phyloP scores from a whole-genome alignment of 2,113 vertebrate genomes.

The Ophiodon elongatus region DNA sequence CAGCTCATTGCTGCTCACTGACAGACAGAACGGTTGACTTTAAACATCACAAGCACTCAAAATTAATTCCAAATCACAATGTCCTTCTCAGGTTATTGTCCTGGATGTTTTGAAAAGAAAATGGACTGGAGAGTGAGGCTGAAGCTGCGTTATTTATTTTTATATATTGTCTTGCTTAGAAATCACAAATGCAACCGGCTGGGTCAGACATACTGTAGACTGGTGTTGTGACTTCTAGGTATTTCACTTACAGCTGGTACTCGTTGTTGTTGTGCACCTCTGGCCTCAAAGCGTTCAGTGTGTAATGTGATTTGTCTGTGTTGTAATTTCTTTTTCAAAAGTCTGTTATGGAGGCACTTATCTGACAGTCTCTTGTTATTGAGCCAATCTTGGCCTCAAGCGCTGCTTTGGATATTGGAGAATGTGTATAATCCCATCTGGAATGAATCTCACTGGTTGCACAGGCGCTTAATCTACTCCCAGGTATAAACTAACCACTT shows the following conservation, averaged over 20 bases:
- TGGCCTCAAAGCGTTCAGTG: background rate
- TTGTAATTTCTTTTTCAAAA: background rate
- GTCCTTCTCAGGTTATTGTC: background rate
- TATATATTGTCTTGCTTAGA: background rate
- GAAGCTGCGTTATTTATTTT: background rate
- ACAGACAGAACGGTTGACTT: background rate
- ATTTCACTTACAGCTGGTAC: background rate
- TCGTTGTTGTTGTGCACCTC: background rate
- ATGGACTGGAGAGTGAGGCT: background rate
- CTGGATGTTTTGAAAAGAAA: constrained; percentile 7
- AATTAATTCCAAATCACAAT: background rate
- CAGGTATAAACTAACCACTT: constrained; percentile 23
- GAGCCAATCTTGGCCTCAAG: constrained; percentile 41
- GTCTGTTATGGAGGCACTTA: constrained; percentile 8
- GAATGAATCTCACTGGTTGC: constrained; percentile 31
- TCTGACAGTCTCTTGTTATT: constrained; percentile 7
- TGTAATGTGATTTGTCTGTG: constrained; percentile 16
- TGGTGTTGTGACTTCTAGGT: background rate
- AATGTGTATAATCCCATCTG: constrained; percentile 49
- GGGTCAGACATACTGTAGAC: background rate
- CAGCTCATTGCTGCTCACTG: background rate
- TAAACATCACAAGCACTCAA: background rate
- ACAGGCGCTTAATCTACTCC: background rate
- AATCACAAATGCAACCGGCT: background rate
- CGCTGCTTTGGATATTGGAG: background rate